A percentile compares a stretch with the other conserved stretches of the same genome.
Conservation (phyloP, 2,797 vertebrate species). For the Lepilemur ruficaudatus region DNA sequence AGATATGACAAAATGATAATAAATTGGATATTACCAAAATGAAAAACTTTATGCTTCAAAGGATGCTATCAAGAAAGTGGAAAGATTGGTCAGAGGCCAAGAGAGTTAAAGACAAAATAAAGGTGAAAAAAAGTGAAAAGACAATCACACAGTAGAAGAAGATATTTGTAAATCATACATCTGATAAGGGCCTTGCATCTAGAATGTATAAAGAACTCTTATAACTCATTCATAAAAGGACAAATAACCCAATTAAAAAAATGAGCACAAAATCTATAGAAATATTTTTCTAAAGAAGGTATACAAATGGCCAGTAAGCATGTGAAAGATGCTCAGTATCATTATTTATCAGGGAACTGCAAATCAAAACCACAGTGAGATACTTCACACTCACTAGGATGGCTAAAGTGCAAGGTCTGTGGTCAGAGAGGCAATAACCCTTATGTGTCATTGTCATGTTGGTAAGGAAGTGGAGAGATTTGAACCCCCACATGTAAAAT, state of each 20-base stretch:
- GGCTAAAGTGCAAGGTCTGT: neutral
- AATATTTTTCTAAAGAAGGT: constrained; percentile 30
- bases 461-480: neutral
- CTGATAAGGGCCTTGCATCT: neutral
- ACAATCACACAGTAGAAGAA: neutral
- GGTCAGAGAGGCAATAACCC: neutral
- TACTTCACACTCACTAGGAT: neutral
- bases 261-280: neutral
- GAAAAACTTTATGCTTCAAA: neutral
- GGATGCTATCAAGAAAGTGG: neutral
- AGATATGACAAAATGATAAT: neutral
- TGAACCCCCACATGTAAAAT: neutral
- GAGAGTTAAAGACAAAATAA: neutral
- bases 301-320: neutral
- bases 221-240: neutral
- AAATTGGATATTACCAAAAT: neutral
- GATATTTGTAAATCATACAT: neutral
- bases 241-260: neutral
- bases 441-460: neutral
- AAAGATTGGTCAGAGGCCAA: neutral
- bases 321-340: neutral
- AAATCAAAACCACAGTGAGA: neutral
- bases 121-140: neutral
- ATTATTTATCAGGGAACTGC: neutral
- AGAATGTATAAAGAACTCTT: constrained; percentile 3